Evolutionary conservation across 2,113 vertebrate species (phyloP).

Genomic region (Otocyon megalotis): DNA sequence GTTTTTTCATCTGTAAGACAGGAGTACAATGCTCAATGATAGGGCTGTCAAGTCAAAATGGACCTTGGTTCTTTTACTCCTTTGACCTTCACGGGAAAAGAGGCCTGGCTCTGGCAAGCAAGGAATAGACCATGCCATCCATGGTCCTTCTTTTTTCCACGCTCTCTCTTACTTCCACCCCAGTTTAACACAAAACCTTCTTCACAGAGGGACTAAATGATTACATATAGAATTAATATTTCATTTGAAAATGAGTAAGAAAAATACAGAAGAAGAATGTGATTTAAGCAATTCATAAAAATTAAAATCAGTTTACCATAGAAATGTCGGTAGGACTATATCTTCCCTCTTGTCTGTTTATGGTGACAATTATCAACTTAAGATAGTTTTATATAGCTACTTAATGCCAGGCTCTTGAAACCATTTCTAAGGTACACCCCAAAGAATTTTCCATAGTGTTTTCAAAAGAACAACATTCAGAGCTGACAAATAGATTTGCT

Average conservation of each 20-base stretch:
- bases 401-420: slow-evolving; percentile 19
- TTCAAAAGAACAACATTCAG: slow-evolving; percentile 15
- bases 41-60: background rate
- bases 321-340: background rate
- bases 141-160: background rate
- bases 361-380: background rate
- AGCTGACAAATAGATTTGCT: slow-evolving; percentile 1
- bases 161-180: rapidly evolving
- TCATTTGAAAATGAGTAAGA: background rate
- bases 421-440: background rate
- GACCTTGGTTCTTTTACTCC: background rate
- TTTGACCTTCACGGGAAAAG: background rate
- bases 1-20: background rate
- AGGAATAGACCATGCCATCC: background rate
- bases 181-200: background rate
- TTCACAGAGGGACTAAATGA: background rate
- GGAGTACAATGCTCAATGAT: background rate
- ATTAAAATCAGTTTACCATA: background rate
- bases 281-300: slow-evolving; percentile 35
- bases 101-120: background rate
- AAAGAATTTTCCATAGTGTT: background rate
- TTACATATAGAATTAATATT: background rate
- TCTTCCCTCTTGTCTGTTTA: slow-evolving; percentile 13
- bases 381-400: slow-evolving; percentile 39
- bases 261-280: background rate